Conservation (phyloP, 2,888 invertebrate species). For the Acleris holmiana region DNA sequence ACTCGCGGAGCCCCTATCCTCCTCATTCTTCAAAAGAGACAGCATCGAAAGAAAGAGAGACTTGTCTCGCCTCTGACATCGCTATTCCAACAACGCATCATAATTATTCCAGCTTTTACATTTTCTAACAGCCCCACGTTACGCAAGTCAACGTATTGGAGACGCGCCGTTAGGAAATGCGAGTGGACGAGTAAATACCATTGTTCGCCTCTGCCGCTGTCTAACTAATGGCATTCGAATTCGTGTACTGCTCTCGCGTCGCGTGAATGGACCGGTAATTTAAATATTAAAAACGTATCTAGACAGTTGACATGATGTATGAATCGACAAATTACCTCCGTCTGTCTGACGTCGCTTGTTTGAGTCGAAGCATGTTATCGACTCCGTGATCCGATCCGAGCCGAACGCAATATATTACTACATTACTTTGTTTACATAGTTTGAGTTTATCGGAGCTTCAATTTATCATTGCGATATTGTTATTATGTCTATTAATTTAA, state of each 20-base stretch:
- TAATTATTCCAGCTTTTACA: constrained; percentile 67
- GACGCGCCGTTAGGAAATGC: constrained; percentile 46
- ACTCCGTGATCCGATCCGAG: constrained; percentile 13
- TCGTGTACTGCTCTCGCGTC: constrained; percentile 17
- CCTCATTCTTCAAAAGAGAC: background rate
- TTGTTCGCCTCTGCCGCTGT: constrained; percentile 40
- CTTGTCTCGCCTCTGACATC: background rate
- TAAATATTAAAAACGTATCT: constrained; percentile 33
- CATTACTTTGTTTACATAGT: constrained; percentile 34
- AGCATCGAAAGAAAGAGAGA: background rate
- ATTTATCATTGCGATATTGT: constrained; percentile 35
- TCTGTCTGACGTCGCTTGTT: constrained; percentile 4
- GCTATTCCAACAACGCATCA: constrained; percentile 34
- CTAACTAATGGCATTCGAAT: constrained; percentile 30
- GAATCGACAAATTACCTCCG: constrained; percentile 32
- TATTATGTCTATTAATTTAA: constrained; percentile 26
- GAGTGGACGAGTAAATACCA: constrained; percentile 41
- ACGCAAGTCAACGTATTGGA: constrained; percentile 45
- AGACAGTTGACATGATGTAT: constrained; percentile 35
- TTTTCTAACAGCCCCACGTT: constrained; percentile 54
- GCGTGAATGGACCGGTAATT: constrained; percentile 34
- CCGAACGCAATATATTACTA: constrained; percentile 9
- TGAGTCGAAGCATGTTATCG: constrained; percentile 19
- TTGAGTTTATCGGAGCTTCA: constrained; percentile 29
- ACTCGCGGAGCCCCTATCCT: background rate